Evolutionary conservation across 2,797 vertebrate species (phyloP), one percentile per base, ranked within the genome.

Genomic region (Tadarida brasiliensis): DNA sequence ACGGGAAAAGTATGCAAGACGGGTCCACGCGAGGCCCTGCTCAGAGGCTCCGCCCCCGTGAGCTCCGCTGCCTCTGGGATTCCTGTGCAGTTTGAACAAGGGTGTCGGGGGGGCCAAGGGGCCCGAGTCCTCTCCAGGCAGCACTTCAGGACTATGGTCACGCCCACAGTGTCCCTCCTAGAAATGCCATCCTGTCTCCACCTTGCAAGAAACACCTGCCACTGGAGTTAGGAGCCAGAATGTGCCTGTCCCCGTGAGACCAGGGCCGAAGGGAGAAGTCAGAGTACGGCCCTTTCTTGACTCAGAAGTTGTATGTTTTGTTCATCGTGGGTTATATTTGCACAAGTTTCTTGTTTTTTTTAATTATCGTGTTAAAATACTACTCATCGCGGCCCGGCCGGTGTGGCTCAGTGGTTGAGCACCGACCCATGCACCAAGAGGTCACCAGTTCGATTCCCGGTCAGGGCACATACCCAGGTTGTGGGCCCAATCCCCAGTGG

Each of bases 241-340:
- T 0, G 10, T 11, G 11, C 26, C 3, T 11, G 47, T 24, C 6
- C 28, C 0, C 0, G 9, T 2, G 68, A 85, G 81, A 19, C 70
- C 15, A 20, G 26, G 68, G 73, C 33, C 17, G 22, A 2, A 12
- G 15, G 12, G 24, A 57, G 14, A 10, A 12, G 24, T 24, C 73
- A n/a, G 87, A 17, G 11, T 11, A 1, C 0, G 11, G 24, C 59
- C 59, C 19, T 35, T 24, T 44, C 57, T 85, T n/a, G 39, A 49
- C 22, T 35, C 51, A 1, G 14, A 83, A 35, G 19, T 57, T 39
- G 39, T 35, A 4, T 19, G 7, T 35, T 76, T 59, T 19, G 4
- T 51, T 68, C 14, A 20, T 24, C 11, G 9, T 35, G 56, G 56
- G 16, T 77, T 61, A 33, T 12, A 11, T 30, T 14, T n/a, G 39